Evolutionary conservation across 2,113 vertebrate genomes (phyloP).

Genomic region (Alouatta palliata): DNA sequence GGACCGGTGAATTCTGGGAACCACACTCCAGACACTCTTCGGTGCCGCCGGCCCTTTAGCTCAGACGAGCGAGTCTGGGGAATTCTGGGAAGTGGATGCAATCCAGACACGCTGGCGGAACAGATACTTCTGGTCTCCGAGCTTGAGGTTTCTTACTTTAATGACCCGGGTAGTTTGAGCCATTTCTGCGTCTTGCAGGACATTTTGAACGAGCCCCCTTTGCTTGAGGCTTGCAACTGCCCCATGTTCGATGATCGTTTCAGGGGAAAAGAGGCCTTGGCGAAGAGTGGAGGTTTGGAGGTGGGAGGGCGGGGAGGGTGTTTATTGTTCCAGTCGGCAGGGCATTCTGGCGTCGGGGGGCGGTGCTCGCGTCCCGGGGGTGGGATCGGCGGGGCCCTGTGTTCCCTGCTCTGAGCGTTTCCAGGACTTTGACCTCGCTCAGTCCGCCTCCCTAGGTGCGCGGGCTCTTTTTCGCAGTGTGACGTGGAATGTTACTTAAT

Average conservation of each 20-base stretch:
- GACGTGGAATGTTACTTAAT: not conserved
- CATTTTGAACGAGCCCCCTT: not conserved
- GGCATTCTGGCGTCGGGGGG: not conserved
- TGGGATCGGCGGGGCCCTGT: too few species aligned
- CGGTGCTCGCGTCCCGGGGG: not conserved
- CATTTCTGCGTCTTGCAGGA: not conserved
- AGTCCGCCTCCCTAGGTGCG: not conserved
- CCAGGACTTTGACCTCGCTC: not conserved
- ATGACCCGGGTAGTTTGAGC: not conserved
- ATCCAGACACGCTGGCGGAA: too few species aligned
- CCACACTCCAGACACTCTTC: not conserved
- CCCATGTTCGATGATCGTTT: not conserved
- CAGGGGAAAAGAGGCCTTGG: not conserved
- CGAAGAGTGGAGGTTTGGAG: not conserved
- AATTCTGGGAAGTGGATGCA: too few species aligned
- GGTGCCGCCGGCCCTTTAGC: not conserved
- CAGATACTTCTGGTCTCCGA: not conserved
- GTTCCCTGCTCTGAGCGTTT: not conserved
- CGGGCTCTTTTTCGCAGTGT: not conserved
- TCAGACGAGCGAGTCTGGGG: too few species aligned
- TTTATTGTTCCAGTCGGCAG: not conserved
- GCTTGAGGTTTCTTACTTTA: not conserved
- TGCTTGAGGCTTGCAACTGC: not conserved
- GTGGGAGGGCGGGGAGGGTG: not conserved
- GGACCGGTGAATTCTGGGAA: not conserved